A percentile compares a stretch with the other conserved stretches of the same genome.
phyloP scores from a whole-genome alignment of 2,797 vertebrate species.

The Danio tinwini region DNA sequence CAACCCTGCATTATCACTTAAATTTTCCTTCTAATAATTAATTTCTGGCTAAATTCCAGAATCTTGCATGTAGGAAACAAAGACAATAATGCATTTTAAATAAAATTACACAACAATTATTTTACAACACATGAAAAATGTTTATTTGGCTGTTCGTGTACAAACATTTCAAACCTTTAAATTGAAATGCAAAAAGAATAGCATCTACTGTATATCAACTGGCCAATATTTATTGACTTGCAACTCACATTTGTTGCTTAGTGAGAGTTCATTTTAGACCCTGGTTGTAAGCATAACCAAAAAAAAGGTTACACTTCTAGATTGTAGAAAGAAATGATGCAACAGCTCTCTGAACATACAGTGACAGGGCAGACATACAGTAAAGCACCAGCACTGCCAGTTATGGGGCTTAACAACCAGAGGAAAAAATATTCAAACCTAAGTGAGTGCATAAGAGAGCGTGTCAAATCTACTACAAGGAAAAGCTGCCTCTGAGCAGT shows the following conservation, averaged over 20 bases:
- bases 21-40: not conserved
- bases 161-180: too few species aligned
- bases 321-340: not conserved
- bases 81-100: too few species aligned
- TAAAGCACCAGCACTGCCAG: not conserved
- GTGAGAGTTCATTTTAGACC: not conserved
- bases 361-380: not conserved
- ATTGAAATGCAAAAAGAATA: too few species aligned
- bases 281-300: not conserved
- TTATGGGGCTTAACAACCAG: slow-evolving; percentile 10
- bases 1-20: not conserved
- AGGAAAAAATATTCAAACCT: not conserved
- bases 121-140: too few species aligned
- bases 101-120: too few species aligned
- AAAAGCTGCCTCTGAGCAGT: slow-evolving; percentile 23
- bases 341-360: not conserved
- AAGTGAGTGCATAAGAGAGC: not conserved
- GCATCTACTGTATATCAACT: not conserved
- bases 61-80: not conserved
- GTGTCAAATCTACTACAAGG: slow-evolving; percentile 9
- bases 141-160: too few species aligned
- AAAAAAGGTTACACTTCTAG: not conserved
- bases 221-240: not conserved
- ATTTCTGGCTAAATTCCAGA: not conserved
- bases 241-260: not conserved